Conservation (phyloP, 2,888 invertebrate species). For the Scelioninae gen. 1 region DNA sequence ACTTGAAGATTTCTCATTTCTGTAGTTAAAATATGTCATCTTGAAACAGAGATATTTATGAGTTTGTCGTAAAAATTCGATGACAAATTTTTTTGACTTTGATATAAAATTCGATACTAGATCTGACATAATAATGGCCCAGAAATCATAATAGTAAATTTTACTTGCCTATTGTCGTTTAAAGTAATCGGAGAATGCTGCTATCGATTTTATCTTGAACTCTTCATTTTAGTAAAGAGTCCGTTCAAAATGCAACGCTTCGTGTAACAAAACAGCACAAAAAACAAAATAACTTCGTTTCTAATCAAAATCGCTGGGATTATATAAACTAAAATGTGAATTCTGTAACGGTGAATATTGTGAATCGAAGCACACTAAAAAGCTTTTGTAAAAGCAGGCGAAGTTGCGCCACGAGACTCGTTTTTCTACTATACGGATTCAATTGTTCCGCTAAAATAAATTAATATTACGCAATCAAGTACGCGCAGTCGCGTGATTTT, state of each 20-base stretch:
- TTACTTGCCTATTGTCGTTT: conserved; percentile 20
- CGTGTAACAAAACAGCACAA: background rate
- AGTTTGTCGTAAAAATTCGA: conserved; percentile 3
- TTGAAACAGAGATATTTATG: conserved; percentile 27
- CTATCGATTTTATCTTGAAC: conserved; percentile 31
- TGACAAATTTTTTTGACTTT: conserved; percentile 3
- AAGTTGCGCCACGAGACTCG: background rate
- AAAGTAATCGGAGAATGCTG: conserved; percentile 14
- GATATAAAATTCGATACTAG: background rate
- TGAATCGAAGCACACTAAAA: background rate
- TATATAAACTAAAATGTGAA: conserved; percentile 40
- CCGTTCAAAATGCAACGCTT: conserved; percentile 9
- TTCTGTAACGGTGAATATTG: conserved; percentile 22
- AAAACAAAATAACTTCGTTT: conserved; percentile 39
- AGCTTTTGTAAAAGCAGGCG: background rate
- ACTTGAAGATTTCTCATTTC: conserved; percentile 43
- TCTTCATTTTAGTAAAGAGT: conserved; percentile 39
- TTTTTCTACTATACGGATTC: background rate
- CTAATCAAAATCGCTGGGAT: conserved; percentile 40
- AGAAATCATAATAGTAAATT: background rate
- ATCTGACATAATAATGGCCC: background rate
- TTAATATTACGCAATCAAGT: background rate
- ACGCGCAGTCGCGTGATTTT: background rate
- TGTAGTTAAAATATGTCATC: conserved; percentile 30
- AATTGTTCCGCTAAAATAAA: conserved; percentile 15